Evolutionary conservation across 2,888 invertebrate genomes (phyloP).

Genomic region (Nomada lathburiana): DNA sequence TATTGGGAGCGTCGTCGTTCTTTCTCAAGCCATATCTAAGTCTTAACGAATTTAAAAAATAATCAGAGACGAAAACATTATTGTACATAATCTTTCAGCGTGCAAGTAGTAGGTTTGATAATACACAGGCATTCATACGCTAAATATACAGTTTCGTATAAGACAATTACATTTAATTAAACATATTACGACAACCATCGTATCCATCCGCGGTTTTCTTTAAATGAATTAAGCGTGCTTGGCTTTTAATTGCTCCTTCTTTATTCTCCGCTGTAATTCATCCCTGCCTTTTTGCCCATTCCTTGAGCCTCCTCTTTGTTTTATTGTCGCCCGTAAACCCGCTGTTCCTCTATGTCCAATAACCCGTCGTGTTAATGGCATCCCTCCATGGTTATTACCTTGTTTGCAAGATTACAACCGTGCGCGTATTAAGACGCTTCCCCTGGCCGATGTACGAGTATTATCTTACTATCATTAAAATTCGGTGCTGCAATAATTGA

Average conservation of each 20-base stretch:
- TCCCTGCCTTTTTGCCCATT: not conserved
- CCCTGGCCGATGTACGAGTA: too few species aligned
- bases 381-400: constrained; percentile 16
- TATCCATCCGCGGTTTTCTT: not conserved
- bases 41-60: too few species aligned
- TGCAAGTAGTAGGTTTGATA: too few species aligned
- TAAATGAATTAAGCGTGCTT: constrained; percentile 6
- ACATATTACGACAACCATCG: not conserved
- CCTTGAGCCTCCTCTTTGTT: not conserved
- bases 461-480: not conserved
- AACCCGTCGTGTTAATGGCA: constrained; percentile 10
- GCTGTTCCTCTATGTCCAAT: constrained; percentile 13
- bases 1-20: too few species aligned
- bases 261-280: not conserved
- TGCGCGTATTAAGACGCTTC: not conserved
- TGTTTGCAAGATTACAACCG: not conserved
- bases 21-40: too few species aligned
- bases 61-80: too few species aligned
- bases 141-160: not conserved
- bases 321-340: constrained; percentile 26
- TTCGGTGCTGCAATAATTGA: not conserved
- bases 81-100: too few species aligned
- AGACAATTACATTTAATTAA: not conserved
- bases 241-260: constrained; percentile 4
- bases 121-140: not conserved